Percentiles rank a stretch among this genome's conserved stretches.
phyloP scores from a whole-genome alignment of 2,797 vertebrate species.

The Sebastolobus alascanus region DNA sequence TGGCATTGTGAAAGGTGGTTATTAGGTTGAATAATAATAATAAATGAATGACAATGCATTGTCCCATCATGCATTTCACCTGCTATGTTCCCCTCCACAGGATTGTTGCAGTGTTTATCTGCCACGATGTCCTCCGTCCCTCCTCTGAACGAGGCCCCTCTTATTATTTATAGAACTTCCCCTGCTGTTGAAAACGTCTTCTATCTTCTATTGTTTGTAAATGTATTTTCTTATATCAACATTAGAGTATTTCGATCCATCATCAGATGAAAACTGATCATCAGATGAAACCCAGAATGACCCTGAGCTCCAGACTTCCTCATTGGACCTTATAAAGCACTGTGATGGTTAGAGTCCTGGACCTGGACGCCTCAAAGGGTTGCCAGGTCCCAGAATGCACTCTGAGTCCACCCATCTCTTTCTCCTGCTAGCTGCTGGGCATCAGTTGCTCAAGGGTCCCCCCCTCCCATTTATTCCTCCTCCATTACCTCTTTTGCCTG shows the following conservation, averaged over 20 bases:
- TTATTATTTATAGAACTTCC: background rate
- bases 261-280: slow-evolving; percentile 20
- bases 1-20: background rate
- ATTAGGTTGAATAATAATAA: background rate
- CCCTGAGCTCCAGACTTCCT: slow-evolving; percentile 18
- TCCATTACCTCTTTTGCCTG: slow-evolving; percentile 55
- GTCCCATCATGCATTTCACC: slow-evolving; percentile 48
- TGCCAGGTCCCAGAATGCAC: slow-evolving; percentile 61
- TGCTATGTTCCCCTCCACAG: slow-evolving; percentile 48
- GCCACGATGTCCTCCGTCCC: slow-evolving; percentile 25
- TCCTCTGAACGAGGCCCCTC: slow-evolving; percentile 12
- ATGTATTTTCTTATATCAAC: background rate
- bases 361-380: slow-evolving; percentile 20
- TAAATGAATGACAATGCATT: slow-evolving; percentile 14
- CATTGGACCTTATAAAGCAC: slow-evolving; percentile 42
- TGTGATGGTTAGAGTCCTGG: slow-evolving; percentile 39
- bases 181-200: background rate
- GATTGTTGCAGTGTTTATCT: slow-evolving; percentile 43
- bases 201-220: background rate
- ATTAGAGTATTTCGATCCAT: slow-evolving; percentile 15
- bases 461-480: slow-evolving; percentile 26
- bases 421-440: slow-evolving; percentile 58
- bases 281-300: slow-evolving; percentile 26
- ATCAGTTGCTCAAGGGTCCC: slow-evolving; percentile 43
- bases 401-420: slow-evolving; percentile 49